Evolutionary conservation across 2,797 vertebrate species (phyloP).

Genomic region (Helarctos malayanus): DNA sequence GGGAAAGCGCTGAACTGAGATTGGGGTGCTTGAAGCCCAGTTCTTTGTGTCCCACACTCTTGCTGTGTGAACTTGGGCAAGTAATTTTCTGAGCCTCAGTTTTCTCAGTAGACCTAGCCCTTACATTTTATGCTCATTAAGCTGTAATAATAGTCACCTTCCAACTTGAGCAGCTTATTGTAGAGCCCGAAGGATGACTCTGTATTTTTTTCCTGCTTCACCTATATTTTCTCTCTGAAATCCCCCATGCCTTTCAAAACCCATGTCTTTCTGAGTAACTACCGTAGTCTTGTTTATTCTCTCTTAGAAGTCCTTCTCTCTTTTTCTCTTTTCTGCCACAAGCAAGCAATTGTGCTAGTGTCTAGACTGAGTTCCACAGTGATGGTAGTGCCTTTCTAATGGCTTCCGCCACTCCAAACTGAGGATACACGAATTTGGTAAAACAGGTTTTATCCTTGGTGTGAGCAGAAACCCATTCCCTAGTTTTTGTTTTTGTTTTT

Average conservation of each 20-base stretch:
- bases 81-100: not conserved
- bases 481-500: not conserved
- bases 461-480: not conserved
- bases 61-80: not conserved
- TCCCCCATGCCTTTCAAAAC: not conserved
- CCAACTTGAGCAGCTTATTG: not conserved
- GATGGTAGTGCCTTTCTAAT: not conserved
- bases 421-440: not conserved
- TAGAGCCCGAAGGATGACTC: not conserved
- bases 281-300: not conserved
- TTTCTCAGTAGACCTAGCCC: not conserved
- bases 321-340: not conserved
- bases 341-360: not conserved
- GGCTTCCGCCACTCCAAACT: not conserved
- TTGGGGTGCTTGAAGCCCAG: not conserved
- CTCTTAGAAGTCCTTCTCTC: not conserved
- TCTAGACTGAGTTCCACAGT: not conserved
- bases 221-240: not conserved
- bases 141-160: not conserved
- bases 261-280: not conserved
- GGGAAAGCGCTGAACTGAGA: not conserved
- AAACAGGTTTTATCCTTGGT: constrained; percentile 1
- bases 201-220: not conserved
- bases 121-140: not conserved
- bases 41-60: not conserved